Conservation (phyloP, 2,888 invertebrate genomes). For the Acrocyrtus sp. region DNA sequence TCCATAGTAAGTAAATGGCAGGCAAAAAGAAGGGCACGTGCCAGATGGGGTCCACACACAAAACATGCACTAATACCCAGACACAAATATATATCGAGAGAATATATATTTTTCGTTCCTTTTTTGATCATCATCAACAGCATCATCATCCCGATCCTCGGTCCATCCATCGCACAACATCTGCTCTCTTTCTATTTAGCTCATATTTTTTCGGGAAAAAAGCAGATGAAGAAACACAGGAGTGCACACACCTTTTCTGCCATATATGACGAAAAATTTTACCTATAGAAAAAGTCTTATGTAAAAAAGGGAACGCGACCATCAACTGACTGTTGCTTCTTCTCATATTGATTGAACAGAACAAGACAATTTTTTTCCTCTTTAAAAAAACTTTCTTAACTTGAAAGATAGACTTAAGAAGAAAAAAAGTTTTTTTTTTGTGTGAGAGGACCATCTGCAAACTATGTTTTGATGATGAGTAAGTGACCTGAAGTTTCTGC, state of each 20-base stretch:
- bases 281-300: no score
- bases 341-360: no score
- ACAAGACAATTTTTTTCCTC: no score
- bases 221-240: neutral
- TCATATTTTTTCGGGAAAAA: constrained; percentile 31
- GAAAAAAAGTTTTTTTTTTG: constrained; percentile 6
- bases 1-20: constrained; percentile 17
- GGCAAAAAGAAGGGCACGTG: constrained; percentile 59
- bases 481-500: constrained; percentile 40
- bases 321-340: no score
- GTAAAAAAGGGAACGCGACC: no score
- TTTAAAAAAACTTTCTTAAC: no score
- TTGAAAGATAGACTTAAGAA: constrained; percentile 2
- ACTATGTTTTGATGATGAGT: constrained; percentile 5
- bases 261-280: no score
- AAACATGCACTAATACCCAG: neutral
- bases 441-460: constrained; percentile 43
- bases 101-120: no score
- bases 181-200: constrained; percentile 50
- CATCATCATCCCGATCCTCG: constrained; percentile 4
- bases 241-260: constrained; percentile 19
- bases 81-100: constrained; percentile 5
- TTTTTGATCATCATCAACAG: constrained; percentile 12
- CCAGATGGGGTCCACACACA: constrained; percentile 56
- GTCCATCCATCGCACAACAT: constrained; percentile 49